Evolutionary conservation across 2,888 invertebrate genomes (phyloP), one percentile per base, ranked within the genome.

Genomic region (Gari tellinella): DNA sequence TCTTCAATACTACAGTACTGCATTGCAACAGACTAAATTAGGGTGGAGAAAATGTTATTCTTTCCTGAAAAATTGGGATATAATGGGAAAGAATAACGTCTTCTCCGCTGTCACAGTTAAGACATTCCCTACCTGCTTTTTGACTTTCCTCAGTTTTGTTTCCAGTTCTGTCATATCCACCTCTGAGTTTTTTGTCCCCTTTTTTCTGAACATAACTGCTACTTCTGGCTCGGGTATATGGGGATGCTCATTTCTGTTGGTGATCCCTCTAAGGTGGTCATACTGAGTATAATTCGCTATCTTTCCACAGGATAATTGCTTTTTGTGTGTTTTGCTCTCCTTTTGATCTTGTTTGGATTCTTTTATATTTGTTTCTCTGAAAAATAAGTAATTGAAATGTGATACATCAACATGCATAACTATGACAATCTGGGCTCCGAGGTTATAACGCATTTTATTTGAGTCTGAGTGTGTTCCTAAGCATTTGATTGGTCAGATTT

Each of bases 211-310:
- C 40, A 91, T 90, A 68, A 90, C 85, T 10, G 91, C 91, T 3
- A 92, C 91, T 66, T 92, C 91, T 77, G 97, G 96, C 92, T 97
- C 97, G 68, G 96, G 96, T 83, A 96, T 95, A 88, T 95, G 94
- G 0, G 96, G 96, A 92, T 97, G 96, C 88, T 95, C 94, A 86
- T 95, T 95, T 75, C 97, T 93, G 88, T 96, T 95, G n/a, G 95
- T 95, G 40, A 97, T 95, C 19, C 97, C 97, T 58, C 96, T 95
- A 72, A 97, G 93, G 91, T 96, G 96, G 92, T 97, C 97, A 92
- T 96, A 97, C 91, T 96, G 96, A 4, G 97, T 97, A 90, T 95
- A 96, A 92, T 97, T 97, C 1, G 96, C 96, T 60, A 89, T 72
- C 92, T 95, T 95, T 65, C 95, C 95, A 91, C 95, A 95, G 85